Conservation (phyloP, 2,113 vertebrate species). For the Pseudorhombus dupliciocellatus region DNA sequence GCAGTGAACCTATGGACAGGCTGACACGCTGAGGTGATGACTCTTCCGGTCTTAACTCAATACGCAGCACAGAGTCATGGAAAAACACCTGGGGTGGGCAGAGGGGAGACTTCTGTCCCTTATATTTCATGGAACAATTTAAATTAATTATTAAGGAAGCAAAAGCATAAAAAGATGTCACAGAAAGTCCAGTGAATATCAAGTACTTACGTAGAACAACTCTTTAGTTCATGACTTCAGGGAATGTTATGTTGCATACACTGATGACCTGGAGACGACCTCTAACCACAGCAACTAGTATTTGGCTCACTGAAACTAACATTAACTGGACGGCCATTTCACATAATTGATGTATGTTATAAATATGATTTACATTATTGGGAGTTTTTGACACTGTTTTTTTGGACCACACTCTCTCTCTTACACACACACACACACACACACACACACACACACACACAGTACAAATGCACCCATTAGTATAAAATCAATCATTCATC, state of each 20-base stretch:
- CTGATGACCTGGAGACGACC: no score
- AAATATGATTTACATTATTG: no score
- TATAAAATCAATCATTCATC: conserved; percentile 73
- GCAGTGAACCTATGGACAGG: conserved; percentile 40
- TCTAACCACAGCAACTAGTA: no score
- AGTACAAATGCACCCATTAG: conserved; percentile 61
- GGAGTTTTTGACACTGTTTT: no score
- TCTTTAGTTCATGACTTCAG: no score
- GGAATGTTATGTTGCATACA: no score
- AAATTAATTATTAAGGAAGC: not conserved
- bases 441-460: conserved; percentile 24
- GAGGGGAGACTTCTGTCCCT: not conserved
- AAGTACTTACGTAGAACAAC: not conserved
- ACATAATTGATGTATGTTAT: no score
- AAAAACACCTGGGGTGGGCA: not conserved
- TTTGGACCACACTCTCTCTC: no score
- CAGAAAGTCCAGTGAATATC: not conserved
- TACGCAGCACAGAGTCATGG: not conserved
- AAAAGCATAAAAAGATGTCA: not conserved
- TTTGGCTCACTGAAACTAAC: no score
- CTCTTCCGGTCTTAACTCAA: conserved; percentile 35
- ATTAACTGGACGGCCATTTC: no score
- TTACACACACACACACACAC: conserved; percentile 9
- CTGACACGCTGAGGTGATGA: conserved; percentile 58
- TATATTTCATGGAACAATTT: not conserved